Evolutionary conservation across 2,888 invertebrate species (phyloP), one percentile per base, ranked within the genome.

Genomic region (Hoplodrina blanda): DNA sequence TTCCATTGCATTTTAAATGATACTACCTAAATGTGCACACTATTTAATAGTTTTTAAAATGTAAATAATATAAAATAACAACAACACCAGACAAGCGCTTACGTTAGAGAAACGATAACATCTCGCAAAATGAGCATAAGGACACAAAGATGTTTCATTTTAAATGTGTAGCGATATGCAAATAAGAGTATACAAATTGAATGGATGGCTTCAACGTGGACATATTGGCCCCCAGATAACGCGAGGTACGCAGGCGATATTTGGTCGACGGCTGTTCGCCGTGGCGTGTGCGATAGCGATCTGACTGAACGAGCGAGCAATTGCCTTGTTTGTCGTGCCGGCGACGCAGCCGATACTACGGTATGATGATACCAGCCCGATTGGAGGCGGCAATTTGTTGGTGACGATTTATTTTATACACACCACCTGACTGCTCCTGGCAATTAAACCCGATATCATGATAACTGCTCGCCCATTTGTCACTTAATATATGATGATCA

Each of bases 301-400:
- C 94, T 90, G 81, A 84, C 82, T 81, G 81, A 83, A 88, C 88
- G 85, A 83, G 84, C 88, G 84, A 89, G 91, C 94, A 93, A 93
- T 94, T 93, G 93, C 93, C 94, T 92, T 93, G 94, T 94, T 93
- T 94, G 94, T 93, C 91, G 89, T 90, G 85, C 87, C 86, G 83
- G 82, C 82, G 81, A 85, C 82, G 73, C 74, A 63, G 68, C 67
- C 70, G 73, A 80, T 83, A 85, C 73, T 49, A 67, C 71, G 73
- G 73, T 78, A 83, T 75, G 80, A 73, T 83, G 80, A 84, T 77
- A 76, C 69, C 76, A 73, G 60, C 64, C 44, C 69, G 76, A 73
- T 84, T 83, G 87, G 87, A 88, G 84, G 82, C 79, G 88, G 89
- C 86, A 89, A 80, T 85, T 81, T 84, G 76, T 77, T 78, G 57